A percentile compares a stretch with the other conserved stretches of the same genome.
phyloP scores from a whole-genome alignment of 2,797 vertebrate genomes.

The Centroberyx gerrardi region DNA sequence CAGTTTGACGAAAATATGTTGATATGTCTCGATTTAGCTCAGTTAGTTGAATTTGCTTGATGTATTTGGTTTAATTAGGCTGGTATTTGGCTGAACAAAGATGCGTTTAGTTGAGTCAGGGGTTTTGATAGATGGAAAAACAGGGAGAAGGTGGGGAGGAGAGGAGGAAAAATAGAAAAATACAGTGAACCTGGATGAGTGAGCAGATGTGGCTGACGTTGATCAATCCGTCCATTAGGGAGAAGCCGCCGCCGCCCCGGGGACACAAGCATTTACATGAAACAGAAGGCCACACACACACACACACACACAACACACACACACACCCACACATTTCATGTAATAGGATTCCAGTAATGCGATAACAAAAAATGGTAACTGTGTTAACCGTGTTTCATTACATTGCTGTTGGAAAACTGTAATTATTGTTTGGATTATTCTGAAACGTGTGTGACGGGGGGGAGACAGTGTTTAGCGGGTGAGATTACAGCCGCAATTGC shows the following conservation, averaged over 20 bases:
- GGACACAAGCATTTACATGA: slow-evolving; percentile 25
- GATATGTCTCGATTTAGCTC: no score
- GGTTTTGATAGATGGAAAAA: neutral
- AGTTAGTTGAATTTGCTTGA: no score
- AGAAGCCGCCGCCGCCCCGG: slow-evolving; percentile 20
- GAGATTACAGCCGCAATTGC: neutral
- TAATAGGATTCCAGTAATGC: no score
- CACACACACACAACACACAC: neutral
- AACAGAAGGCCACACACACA: neutral
- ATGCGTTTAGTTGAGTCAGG: no score
- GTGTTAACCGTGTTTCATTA: no score
- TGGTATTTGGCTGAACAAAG: no score
- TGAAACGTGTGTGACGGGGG: no score
- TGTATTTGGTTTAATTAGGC: no score
- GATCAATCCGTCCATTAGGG: slow-evolving; percentile 68
- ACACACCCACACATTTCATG: neutral
- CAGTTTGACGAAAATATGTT: no score
- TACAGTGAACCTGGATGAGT: slow-evolving; percentile 64
- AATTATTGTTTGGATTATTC: no score
- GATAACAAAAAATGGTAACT: neutral
- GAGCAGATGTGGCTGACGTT: slow-evolving; percentile 58
- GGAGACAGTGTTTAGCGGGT: no score
- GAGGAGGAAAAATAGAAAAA: slow-evolving; percentile 45
- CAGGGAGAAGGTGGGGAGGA: neutral
- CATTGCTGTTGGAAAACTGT: no score